Base-by-base conservation (phyloP, 1,140 invertebrate species). In the Dolichoris vasculosae region DNA sequence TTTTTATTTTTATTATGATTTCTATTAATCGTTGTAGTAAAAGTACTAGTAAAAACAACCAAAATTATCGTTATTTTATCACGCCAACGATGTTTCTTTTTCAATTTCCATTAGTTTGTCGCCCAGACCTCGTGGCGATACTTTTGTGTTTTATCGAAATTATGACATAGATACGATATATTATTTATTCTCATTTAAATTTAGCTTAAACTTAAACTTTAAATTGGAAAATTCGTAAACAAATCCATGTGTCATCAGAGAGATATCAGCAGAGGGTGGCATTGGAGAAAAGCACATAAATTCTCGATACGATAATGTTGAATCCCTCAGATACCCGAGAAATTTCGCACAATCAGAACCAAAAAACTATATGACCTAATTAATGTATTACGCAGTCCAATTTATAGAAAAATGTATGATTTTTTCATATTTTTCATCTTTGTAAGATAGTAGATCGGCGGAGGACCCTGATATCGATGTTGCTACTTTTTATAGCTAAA, bases 191-290 rank as follows among this genome's bases (percentile, higher is more conserved):
- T 46, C 38, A 26, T 69, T 38, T 69, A 3, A 11, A 30, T 32
- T 63, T 35, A 64, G 64, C 38, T 20, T 32, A n/a, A n/a, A n/a
- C n/a, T n/a, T n/a, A n/a, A n/a, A n/a, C n/a, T n/a, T n/a, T n/a
- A n/a, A n/a, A n/a, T n/a, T n/a, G n/a, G n/a, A n/a, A 78, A 77
- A 84, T 84, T 78, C 59, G 75, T 78, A 69, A 71, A 63, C 82
- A 35, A 15, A 35, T 8, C 17, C 9, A 2, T 17, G n/a, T 30
- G 4, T n/a, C 11, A 3, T 4, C 23, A 9, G 55, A 9, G 7
- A 2, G 48, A 17, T 17, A 17, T 9, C 11, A 17, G 15, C 11
- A 17, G 6, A 2, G 48, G 6, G 7, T 51, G 55, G 23, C 35
- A n/a, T 23, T 30, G 82, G 59, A 48, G 40, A 30, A 32, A 67